phyloP scores from a whole-genome alignment of 2,113 vertebrate genomes.

The Naja naja region DNA sequence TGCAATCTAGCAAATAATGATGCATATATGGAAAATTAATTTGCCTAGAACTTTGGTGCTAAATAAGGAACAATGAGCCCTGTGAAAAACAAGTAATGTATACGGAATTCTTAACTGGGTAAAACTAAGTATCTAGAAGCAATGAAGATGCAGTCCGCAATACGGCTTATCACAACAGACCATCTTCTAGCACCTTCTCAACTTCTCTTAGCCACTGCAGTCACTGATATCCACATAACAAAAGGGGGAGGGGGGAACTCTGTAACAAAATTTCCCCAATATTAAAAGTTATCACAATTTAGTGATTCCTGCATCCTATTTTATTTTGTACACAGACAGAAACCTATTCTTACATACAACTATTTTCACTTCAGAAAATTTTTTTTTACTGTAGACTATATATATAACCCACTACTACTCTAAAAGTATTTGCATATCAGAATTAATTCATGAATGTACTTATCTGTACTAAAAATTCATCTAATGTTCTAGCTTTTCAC shows the following conservation, averaged over 20 bases:
- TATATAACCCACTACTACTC: background rate
- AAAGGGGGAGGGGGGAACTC: background rate
- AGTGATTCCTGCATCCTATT: background rate
- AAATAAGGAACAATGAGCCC: background rate
- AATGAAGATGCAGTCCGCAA: background rate
- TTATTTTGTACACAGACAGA: background rate
- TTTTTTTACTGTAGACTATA: background rate
- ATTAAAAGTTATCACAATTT: background rate
- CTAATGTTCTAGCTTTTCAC: background rate
- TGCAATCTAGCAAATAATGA: background rate
- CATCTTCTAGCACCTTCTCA: too few species aligned
- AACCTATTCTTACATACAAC: background rate
- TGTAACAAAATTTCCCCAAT: background rate
- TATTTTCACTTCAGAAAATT: background rate
- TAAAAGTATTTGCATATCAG: background rate
- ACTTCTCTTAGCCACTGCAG: too few species aligned
- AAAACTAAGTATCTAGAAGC: background rate
- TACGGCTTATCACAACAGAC: too few species aligned
- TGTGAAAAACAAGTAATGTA: background rate
- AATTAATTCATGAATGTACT: background rate
- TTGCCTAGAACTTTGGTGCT: background rate
- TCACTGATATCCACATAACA: background rate
- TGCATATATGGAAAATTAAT: background rate
- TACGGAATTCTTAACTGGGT: slow-evolving; percentile 4
- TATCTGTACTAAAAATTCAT: background rate